These are phyloP conservation scores for Mythimna lalbum DNA, from an alignment of 2,888 invertebrate species.

Conservation along the genomic window DNA sequence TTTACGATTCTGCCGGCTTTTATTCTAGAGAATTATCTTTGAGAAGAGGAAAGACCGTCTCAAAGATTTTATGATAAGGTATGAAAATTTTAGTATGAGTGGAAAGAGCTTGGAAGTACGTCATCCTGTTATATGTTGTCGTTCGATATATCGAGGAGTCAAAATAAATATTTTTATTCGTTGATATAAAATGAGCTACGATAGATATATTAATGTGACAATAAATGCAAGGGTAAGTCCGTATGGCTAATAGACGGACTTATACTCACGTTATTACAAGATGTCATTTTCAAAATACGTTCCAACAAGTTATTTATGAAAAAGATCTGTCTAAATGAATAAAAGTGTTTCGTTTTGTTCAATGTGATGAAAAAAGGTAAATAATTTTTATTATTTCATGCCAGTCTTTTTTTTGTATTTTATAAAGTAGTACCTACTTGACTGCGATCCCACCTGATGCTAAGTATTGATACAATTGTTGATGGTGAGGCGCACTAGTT, in stretches of 20 bases:
- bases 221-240: constrained; percentile 19
- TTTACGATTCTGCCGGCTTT: constrained; percentile 73
- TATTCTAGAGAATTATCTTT: constrained; percentile 74
- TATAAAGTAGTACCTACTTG: not conserved
- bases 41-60: constrained; percentile 72
- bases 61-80: constrained; percentile 74
- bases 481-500: too few relatives aligned
- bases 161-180: constrained; percentile 71
- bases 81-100: constrained; percentile 77
- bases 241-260: constrained; percentile 18
- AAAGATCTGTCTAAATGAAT: constrained; percentile 23
- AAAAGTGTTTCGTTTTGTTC: constrained; percentile 19
- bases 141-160: constrained; percentile 59
- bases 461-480: too few relatives aligned
- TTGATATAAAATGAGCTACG: constrained; percentile 62
- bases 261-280: constrained; percentile 4
- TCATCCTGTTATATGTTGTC: constrained; percentile 45
- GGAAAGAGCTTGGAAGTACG: constrained; percentile 50
- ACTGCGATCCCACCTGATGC: too few relatives aligned
- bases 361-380: not conserved
- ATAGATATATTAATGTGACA: constrained; percentile 39
- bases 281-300: constrained; percentile 34
- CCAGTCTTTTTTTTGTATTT: not conserved
- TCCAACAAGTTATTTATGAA: constrained; percentile 9
- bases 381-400: not conserved